Base-by-base conservation (phyloP, 2,888 invertebrate genomes). In the Cenopis cana region DNA sequence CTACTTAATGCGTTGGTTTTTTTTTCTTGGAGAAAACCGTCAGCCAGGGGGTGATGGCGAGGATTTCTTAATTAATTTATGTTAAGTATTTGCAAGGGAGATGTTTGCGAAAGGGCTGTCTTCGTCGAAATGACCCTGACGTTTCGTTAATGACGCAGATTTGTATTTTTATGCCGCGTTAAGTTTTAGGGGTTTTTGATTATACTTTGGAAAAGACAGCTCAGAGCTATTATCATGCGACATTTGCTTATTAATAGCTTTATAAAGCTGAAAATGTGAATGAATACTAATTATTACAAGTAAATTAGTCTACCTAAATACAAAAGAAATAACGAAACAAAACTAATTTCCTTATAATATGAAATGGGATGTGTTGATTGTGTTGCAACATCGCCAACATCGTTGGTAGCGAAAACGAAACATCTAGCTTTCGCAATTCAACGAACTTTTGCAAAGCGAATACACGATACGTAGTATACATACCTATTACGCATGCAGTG, bases 41-140 rank as follows among this genome's bases (percentile, higher is more conserved):
- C 89, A 88, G 82, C 82, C 82, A 85, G 90, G 91, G 90, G 87
- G 83, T 88, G 90, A 89, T 88, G 82, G 88, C 81, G 89, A 86
- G 84, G 85, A 87, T 85, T 89, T 89, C 83, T 88, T 91, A 91
- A 93, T 93, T 93, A 93, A 92, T 93, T 93, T 91, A 91, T 92
- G 90, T 87, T 89, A 89, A 89, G 86, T 85, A 88, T 84, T 85
- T 77, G 75, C 77, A 74, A 83, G 83, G 84, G 85, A 76, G 83
- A 82, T 81, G 78, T 80, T 77, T 78, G 81, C 76, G 82, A 87
- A 87, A 86, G 87, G 87, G 83, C 81, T 76, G 75, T 77, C 75
- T 80, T 76, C 79, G 78, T 82, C 86, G 84, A 88, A 89, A 80
- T 81, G 79, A 77, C 76, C 77, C 69, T 77, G 82, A 82, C 81